Evolutionary conservation across 2,888 invertebrate species (phyloP), one percentile per base, ranked within the genome.

Genomic region (Apoderus coryli): DNA sequence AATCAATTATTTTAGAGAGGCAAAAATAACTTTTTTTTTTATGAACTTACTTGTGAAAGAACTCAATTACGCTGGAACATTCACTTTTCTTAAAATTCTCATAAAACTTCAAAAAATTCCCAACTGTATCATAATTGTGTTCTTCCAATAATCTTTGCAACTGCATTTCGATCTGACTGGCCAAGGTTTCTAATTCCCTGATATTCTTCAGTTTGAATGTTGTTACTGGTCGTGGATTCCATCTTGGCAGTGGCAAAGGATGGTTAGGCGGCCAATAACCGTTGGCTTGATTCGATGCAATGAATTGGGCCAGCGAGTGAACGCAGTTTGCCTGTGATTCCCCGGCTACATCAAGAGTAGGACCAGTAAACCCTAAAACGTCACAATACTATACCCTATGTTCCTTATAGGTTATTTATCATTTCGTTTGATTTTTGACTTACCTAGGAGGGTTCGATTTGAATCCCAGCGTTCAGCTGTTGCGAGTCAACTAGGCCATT

Each of bases 401-500:
- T n/a, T n/a, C n/a, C n/a, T n/a, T n/a, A n/a, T n/a, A n/a, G n/a
- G n/a, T n/a, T n/a, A n/a, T n/a, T n/a, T n/a, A n/a, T n/a, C n/a
- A n/a, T n/a, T n/a, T n/a, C n/a, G n/a, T n/a, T n/a, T n/a, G n/a
- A n/a, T n/a, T n/a, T n/a, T n/a, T 14, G 5, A 31, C 27, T 16
- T 25, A 32, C 40, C 43, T 52, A 52, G 46, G 51, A 52, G 44
- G 55, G 57, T 49, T 55, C 55, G 48, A 44, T 49, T 45, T 52
- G 56, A 45, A 49, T 45, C 46, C 52, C 63, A 64, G 61, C 60
- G 57, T 52, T 56, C 60, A 57, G 63, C 65, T 63, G 60, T 58
- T 71, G 73, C 78, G 88, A 89, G 88, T 89, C 89, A 89, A 86
- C 88, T 88, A 68, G 89, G 89, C 89, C 88, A 89, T 64, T 88